Conservation (phyloP, 2,113 vertebrate genomes). For the Redunca redunca region DNA sequence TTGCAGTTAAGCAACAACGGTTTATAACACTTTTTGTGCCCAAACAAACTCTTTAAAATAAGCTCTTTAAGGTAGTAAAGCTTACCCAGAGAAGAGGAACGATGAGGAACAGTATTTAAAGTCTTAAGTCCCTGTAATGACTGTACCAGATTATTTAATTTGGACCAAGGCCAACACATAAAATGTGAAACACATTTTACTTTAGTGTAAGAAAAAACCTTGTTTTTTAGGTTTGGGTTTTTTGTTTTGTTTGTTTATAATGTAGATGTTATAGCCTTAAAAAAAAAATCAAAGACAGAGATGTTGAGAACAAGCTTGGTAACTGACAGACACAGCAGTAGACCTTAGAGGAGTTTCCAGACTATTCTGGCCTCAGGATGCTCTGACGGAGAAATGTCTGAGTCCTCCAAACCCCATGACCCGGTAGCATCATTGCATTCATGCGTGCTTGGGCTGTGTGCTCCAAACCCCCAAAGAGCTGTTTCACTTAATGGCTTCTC, state of each 20-base stretch:
- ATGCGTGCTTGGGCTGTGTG: not conserved
- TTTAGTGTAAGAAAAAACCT: constrained; percentile 57
- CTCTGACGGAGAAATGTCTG: not conserved
- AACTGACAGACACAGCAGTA: not conserved
- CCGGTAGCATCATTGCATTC: not conserved
- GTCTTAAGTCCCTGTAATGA: constrained; percentile 71
- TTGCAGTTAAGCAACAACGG: not conserved
- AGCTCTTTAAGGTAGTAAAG: not conserved
- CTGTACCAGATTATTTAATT: constrained; percentile 78
- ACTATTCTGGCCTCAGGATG: not conserved
- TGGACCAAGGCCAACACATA: constrained; percentile 67
- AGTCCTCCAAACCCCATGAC: not conserved
- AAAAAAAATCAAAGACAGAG: constrained; percentile 15
- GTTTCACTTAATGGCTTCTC: not conserved
- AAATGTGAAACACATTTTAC: constrained; percentile 69
- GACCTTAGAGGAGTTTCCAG: not conserved
- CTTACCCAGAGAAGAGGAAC: constrained; percentile 28
- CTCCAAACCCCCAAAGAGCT: not conserved
- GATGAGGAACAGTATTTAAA: constrained; percentile 40
- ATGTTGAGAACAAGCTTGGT: not conserved
- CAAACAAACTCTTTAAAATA: constrained; percentile 33
- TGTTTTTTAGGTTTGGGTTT: not conserved
- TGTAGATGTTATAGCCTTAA: not conserved
- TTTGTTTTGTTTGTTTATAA: not conserved
- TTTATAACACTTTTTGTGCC: not conserved